Conservation (phyloP, 2,113 vertebrate species). For the Heliornis fulica region DNA sequence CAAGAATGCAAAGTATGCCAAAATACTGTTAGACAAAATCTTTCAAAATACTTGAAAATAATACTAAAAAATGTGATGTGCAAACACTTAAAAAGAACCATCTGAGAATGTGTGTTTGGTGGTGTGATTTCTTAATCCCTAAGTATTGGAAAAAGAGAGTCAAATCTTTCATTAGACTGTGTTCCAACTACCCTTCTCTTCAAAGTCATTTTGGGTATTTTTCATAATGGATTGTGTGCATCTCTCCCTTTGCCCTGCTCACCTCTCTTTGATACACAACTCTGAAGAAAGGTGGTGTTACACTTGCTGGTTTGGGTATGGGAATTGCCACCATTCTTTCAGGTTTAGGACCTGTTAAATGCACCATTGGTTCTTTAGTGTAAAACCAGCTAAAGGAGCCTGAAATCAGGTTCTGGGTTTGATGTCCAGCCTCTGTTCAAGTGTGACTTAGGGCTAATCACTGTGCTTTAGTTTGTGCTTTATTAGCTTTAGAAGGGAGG, state of each 20-base stretch:
- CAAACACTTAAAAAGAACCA: background rate
- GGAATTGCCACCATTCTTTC: background rate
- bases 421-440: no score
- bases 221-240: background rate
- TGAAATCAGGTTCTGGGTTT: background rate
- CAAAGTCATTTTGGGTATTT: background rate
- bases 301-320: background rate
- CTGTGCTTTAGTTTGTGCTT: background rate
- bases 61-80: background rate
- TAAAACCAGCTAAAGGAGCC: background rate
- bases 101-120: background rate
- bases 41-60: background rate
- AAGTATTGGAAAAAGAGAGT: background rate
- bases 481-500: background rate
- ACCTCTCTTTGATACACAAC: background rate
- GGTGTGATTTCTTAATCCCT: background rate
- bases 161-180: background rate
- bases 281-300: background rate
- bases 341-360: background rate
- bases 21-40: background rate
- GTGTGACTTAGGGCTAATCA: background rate
- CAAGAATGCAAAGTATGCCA: background rate
- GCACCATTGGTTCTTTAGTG: background rate
- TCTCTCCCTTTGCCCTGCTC: background rate
- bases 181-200: background rate